Conservation (phyloP, 2,113 vertebrate species). For the Bucco capensis region DNA sequence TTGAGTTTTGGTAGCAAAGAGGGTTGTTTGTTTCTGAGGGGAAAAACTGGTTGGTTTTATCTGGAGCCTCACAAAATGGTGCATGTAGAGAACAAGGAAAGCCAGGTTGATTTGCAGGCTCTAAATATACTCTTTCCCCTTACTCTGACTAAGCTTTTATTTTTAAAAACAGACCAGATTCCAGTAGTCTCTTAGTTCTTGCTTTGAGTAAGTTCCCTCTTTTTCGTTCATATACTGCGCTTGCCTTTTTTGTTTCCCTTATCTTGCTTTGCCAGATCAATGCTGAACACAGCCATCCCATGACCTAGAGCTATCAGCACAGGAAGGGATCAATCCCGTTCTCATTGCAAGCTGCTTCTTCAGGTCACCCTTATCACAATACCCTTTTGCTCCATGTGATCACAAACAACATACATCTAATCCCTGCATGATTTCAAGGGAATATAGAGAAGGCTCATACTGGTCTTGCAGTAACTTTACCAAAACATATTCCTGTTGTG, state of each 20-base stretch:
- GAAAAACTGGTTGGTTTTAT: slow-evolving; percentile 14
- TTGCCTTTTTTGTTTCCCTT: not conserved
- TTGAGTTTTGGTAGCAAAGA: slow-evolving; percentile 35
- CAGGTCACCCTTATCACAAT: not conserved
- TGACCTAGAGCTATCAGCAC: not conserved
- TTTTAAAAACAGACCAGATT: slow-evolving; percentile 41
- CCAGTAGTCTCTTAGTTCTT: slow-evolving; percentile 1
- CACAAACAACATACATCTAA: not conserved
- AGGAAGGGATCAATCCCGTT: not conserved
- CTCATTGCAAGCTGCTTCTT: not conserved
- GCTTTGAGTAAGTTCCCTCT: slow-evolving; percentile 35
- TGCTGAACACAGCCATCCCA: not conserved
- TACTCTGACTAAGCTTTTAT: slow-evolving; percentile 25
- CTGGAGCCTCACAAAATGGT: slow-evolving; percentile 10
- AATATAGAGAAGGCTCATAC: not conserved
- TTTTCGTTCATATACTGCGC: not conserved
- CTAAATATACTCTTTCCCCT: slow-evolving; percentile 15
- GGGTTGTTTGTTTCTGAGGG: slow-evolving; percentile 18
- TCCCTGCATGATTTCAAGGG: not conserved
- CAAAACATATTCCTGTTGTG: not conserved
- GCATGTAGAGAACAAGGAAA: slow-evolving; percentile 10
- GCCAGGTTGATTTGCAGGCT: slow-evolving; percentile 34
- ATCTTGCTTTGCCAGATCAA: not conserved
- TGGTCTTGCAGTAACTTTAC: not conserved
- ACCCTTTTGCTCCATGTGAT: not conserved